phyloP scores from a whole-genome alignment of 2,888 invertebrate species.

The Pristionchus japonicus region DNA sequence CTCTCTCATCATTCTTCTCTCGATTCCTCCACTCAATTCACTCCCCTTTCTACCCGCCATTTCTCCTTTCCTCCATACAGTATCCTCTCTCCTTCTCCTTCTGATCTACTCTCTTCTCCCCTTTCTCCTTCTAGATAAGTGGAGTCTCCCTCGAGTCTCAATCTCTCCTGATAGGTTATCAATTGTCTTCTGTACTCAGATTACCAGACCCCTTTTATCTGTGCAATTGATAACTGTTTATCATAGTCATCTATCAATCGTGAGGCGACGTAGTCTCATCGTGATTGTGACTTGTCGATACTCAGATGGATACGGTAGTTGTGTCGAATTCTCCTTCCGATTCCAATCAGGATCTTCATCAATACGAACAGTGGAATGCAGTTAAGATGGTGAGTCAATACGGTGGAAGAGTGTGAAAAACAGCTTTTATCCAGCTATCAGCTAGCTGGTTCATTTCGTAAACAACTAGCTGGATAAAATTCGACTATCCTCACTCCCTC shows the following conservation, averaged over 20 bases:
- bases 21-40: not conserved
- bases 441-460: too few relatives aligned
- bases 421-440: too few relatives aligned
- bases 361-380: slow-evolving; percentile 32
- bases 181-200: slow-evolving; percentile 36
- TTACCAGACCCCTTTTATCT: slow-evolving; percentile 42
- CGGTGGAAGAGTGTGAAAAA: not conserved
- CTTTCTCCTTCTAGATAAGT: not conserved
- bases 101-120: not conserved
- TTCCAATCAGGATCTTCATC: not conserved
- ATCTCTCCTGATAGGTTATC: slow-evolving; percentile 37
- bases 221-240: slow-evolving; percentile 39
- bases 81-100: not conserved
- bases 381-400: slow-evolving; percentile 33
- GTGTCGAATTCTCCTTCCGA: not conserved
- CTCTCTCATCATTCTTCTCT: slow-evolving; percentile 33
- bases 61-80: not conserved
- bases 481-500: too few relatives aligned
- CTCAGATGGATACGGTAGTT: slow-evolving; percentile 36
- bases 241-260: slow-evolving; percentile 36
- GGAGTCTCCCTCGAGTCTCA: slow-evolving; percentile 37
- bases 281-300: not conserved
- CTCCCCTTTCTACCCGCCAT: slow-evolving; percentile 24
- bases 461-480: too few relatives aligned
- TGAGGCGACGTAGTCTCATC: not conserved